Conservation (phyloP, 2,888 invertebrate genomes). For the Anthophora plumipes region DNA sequence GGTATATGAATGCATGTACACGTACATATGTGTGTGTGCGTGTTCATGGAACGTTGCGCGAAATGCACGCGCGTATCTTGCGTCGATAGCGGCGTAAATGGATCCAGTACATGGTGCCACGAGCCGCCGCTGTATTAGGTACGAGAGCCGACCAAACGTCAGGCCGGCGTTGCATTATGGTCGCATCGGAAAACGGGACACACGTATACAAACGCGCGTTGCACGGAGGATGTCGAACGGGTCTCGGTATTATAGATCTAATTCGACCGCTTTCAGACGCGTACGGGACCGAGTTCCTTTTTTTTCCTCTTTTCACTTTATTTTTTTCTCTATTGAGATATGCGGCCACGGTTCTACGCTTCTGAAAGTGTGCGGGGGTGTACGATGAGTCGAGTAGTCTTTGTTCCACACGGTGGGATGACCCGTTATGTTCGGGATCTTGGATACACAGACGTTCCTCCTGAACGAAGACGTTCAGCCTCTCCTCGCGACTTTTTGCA, state of each 20-base stretch:
- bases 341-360: constrained; percentile 68
- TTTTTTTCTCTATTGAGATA: too few relatives aligned
- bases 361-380: constrained; percentile 71
- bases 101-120: constrained; percentile 49
- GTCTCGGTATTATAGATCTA: constrained; percentile 56
- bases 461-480: constrained; percentile 10
- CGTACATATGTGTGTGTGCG: constrained; percentile 14
- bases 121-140: constrained; percentile 46
- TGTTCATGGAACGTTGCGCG: constrained; percentile 46
- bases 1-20: neutral
- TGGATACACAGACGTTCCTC: constrained; percentile 17
- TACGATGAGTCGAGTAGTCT: constrained; percentile 73
- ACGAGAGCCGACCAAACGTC: constrained; percentile 57
- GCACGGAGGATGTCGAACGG: neutral
- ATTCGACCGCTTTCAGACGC: constrained; percentile 60
- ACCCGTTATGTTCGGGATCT: constrained; percentile 45
- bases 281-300: constrained; percentile 38
- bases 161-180: constrained; percentile 58
- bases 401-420: constrained; percentile 74
- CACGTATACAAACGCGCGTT: neutral
- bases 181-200: constrained; percentile 57
- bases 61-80: constrained; percentile 59
- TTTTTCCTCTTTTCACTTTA: too few relatives aligned
- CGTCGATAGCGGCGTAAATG: constrained; percentile 61
- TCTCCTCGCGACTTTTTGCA: constrained; percentile 31